Percentiles rank a stretch among this genome's conserved stretches.
These are phyloP conservation scores for Dicranocentrus wangi DNA, from an alignment of 2,888 invertebrate species.

Conservation along the genomic window DNA sequence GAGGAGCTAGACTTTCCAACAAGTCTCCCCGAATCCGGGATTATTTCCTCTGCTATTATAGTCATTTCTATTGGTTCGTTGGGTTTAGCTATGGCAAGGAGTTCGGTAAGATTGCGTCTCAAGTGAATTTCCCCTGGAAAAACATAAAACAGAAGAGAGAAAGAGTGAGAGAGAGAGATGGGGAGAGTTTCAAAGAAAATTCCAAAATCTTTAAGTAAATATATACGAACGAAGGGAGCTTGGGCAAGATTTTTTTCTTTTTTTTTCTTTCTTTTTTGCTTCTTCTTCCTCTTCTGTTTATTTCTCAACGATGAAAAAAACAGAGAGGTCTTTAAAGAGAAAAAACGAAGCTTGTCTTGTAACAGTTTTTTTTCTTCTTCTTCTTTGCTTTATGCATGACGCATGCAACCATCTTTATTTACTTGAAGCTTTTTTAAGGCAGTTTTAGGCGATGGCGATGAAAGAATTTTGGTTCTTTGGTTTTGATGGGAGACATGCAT, in stretches of 20 bases:
- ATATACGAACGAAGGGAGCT: background rate
- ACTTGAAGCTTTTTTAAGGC: background rate
- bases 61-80: constrained; percentile 88
- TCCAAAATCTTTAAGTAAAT: background rate
- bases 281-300: constrained; percentile 36
- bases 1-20: constrained; percentile 48
- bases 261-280: background rate
- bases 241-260: too few relatives aligned
- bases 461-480: background rate
- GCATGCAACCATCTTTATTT: too few relatives aligned
- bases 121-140: constrained; percentile 81
- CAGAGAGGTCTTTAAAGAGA: too few relatives aligned
- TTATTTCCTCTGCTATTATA: constrained; percentile 89
- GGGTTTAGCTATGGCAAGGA: constrained; percentile 86
- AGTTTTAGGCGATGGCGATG: background rate
- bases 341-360: too few relatives aligned
- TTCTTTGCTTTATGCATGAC: too few relatives aligned
- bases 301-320: constrained; percentile 29
- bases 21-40: constrained; percentile 69
- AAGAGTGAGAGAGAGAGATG: background rate
- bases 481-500: background rate
- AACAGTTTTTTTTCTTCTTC: too few relatives aligned
- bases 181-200: background rate
- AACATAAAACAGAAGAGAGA: too few relatives aligned
- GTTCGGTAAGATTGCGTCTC: constrained; percentile 84